These are phyloP conservation scores for Pentalonia nigronervosa DNA, from an alignment of 1,140 invertebrate genomes.

Conservation along the genomic window DNA sequence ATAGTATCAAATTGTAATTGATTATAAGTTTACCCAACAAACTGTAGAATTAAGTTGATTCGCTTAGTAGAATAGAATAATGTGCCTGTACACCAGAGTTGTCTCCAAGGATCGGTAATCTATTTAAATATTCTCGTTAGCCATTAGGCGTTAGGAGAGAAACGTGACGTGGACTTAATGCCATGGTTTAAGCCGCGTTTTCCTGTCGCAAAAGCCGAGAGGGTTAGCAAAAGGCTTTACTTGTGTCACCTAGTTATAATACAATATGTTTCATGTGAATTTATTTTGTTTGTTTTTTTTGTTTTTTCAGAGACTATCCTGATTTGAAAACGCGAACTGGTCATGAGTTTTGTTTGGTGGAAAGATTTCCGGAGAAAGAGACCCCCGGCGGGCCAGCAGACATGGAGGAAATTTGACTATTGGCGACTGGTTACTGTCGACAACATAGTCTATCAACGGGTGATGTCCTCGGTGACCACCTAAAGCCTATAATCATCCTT, in stretches of 20 bases:
- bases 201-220: neutral
- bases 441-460: neutral
- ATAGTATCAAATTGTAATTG: neutral
- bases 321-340: neutral
- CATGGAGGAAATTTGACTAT: conserved; percentile 52
- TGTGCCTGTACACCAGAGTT: neutral
- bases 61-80: neutral
- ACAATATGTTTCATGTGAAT: neutral
- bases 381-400: conserved; percentile 48
- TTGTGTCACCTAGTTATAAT: neutral
- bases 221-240: conserved; percentile 13
- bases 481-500: neutral
- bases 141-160: neutral
- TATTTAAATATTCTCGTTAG: conserved; percentile 20
- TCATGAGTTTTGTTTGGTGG: conserved; percentile 59
- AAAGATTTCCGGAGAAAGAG: conserved; percentile 58
- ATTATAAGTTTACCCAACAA: neutral
- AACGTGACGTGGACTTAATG: conserved; percentile 44
- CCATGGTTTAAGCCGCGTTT: neutral
- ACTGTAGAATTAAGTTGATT: neutral
- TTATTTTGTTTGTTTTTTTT: neutral
- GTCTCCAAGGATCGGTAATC: conserved; percentile 19
- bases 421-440: neutral
- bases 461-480: neutral
- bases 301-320: neutral